These are phyloP conservation scores for Diadegma fenestrale DNA, from an alignment of 2,888 invertebrate genomes.

Conservation along the genomic window DNA sequence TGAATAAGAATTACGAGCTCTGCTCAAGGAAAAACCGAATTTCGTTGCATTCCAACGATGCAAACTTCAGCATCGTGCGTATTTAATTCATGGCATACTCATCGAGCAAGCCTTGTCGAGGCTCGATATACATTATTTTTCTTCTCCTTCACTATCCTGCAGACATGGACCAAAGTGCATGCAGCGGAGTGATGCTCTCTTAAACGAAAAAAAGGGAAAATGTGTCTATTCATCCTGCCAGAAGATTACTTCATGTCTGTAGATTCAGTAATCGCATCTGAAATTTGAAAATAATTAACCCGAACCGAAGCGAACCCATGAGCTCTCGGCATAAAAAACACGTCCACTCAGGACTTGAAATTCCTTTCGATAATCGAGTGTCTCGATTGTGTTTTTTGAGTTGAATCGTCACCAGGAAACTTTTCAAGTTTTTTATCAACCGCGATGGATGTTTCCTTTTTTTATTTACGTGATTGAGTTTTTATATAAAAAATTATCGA, in stretches of 20 bases:
- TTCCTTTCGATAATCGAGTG: not conserved
- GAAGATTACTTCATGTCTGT: not conserved
- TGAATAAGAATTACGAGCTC: too few relatives aligned
- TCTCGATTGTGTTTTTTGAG: not conserved
- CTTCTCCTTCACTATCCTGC: not conserved
- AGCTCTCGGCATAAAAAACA: not conserved
- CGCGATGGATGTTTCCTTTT: not conserved
- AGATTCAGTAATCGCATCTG: not conserved
- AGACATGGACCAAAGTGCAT: not conserved
- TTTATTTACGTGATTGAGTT: not conserved
- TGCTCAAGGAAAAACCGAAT: too few relatives aligned
- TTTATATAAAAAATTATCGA: not conserved
- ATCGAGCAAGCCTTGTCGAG: slow-evolving; percentile 13
- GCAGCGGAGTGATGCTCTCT: not conserved
- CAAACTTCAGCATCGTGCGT: too few relatives aligned
- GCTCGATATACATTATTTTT: too few relatives aligned
- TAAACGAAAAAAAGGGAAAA: not conserved
- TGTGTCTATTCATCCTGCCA: not conserved
- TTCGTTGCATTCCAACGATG: too few relatives aligned
- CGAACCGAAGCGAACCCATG: not conserved
- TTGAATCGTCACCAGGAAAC: not conserved
- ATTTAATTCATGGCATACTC: slow-evolving; percentile 10
- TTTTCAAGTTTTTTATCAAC: not conserved
- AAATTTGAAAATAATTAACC: not conserved
- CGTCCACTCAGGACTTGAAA: not conserved